Evolutionary conservation across 2,888 invertebrate genomes (phyloP).

Genomic region (Ptychoptera albimana): DNA sequence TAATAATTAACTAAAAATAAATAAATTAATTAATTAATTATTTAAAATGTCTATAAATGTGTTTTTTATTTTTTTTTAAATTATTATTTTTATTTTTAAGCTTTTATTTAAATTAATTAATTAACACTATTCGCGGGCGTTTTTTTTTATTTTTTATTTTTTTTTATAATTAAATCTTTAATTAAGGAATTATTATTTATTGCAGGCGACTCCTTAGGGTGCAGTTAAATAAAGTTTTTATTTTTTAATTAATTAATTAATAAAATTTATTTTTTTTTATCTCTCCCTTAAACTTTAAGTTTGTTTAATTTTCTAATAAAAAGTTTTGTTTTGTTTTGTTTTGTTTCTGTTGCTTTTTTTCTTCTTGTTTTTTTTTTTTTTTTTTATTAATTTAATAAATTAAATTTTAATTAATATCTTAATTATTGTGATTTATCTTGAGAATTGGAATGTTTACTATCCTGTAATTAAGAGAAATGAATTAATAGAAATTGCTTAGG

Average conservation of each 20-base stretch:
- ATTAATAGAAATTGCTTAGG: not conserved
- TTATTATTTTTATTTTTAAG: not conserved
- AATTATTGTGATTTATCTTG: constrained; percentile 15
- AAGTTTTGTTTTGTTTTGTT: constrained; percentile 2
- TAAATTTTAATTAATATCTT: constrained; percentile 4
- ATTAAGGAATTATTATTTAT: no score
- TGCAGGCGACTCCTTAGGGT: not conserved
- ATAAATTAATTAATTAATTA: constrained; percentile 4
- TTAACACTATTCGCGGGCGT: not conserved
- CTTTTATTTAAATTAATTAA: constrained; percentile 2
- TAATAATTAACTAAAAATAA: constrained; percentile 2
- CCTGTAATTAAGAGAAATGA: constrained; percentile 12
- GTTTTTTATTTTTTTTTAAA: constrained; percentile 1
- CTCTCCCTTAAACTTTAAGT: no score
- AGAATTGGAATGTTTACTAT: constrained; percentile 15
- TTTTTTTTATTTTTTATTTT: not conserved
- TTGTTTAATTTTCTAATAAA: constrained; percentile 3
- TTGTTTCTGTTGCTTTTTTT: not conserved
- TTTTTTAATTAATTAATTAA: constrained; percentile 1
- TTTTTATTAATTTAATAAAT: constrained; percentile 4
- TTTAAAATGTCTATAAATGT: not conserved
- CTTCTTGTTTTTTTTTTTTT: not conserved
- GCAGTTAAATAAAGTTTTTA: not conserved
- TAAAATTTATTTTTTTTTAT: constrained; percentile 1
- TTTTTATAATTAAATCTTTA: constrained; percentile 1